Percentiles rank a stretch among this genome's conserved stretches.
Conservation (phyloP, 1,140 invertebrate genomes). For the Samia ricini region DNA sequence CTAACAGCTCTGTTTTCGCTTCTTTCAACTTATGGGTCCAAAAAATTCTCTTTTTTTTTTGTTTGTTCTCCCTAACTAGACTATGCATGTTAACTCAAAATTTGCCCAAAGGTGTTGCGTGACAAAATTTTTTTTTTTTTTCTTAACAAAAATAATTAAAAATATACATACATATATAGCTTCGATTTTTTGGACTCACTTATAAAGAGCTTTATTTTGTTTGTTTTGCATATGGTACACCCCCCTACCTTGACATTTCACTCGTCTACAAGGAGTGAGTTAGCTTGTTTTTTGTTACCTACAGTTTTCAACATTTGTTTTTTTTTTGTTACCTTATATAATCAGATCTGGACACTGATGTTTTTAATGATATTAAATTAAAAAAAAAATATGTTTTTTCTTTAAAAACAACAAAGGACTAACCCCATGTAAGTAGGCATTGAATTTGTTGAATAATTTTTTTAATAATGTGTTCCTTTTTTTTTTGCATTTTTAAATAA, state of each 20-base stretch:
- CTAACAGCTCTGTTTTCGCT: constrained; percentile 50
- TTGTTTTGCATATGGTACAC: constrained; percentile 53
- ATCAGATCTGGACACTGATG: constrained; percentile 66
- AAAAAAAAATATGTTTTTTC: constrained; percentile 38
- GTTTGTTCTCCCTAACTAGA: constrained; percentile 10
- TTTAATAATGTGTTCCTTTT: constrained; percentile 42
- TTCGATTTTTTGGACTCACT: constrained; percentile 71
- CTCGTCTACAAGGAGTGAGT: constrained; percentile 57
- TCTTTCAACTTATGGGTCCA: constrained; percentile 56
- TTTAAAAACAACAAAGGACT: constrained; percentile 41
- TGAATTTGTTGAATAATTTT: constrained; percentile 27
- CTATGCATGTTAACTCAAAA: constrained; percentile 28
- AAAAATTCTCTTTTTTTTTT: constrained; percentile 47
- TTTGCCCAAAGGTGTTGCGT: constrained; percentile 74
- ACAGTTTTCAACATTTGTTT: constrained; percentile 36
- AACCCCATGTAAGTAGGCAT: constrained; percentile 52
- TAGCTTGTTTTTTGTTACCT: constrained; percentile 46
- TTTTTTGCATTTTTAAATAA: constrained; percentile 50
- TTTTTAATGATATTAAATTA: constrained; percentile 14
- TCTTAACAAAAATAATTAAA: too few species aligned
- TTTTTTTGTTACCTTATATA: constrained; percentile 23
- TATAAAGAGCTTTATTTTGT: constrained; percentile 60
- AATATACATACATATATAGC: constrained; percentile 5
- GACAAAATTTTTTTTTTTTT: constrained; percentile 23
- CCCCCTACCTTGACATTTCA: constrained; percentile 73